Conservation (phyloP, 1,140 invertebrate species). For the Tribolium castaneum region DNA sequence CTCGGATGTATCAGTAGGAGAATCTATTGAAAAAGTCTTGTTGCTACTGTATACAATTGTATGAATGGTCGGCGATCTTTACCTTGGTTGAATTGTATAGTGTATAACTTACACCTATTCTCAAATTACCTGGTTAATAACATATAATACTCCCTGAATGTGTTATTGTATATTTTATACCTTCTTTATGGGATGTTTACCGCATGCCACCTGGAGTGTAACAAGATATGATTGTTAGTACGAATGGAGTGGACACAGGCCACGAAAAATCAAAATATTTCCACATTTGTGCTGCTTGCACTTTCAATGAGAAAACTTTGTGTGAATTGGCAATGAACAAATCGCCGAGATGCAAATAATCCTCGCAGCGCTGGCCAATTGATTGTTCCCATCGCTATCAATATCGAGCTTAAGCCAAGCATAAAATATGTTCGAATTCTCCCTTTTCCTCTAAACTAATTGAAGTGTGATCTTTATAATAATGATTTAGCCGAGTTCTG, state of each 20-base stretch:
- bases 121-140: constrained; percentile 59
- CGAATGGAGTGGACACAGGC: neutral
- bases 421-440: constrained; percentile 39
- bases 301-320: neutral
- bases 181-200: constrained; percentile 47
- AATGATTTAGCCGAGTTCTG: constrained; percentile 36
- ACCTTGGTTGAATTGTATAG: constrained; percentile 36
- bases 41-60: constrained; percentile 6
- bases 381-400: constrained; percentile 28
- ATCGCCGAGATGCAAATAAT: neutral
- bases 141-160: constrained; percentile 51
- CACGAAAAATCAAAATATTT: neutral
- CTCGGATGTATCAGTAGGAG: neutral
- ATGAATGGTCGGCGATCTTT: constrained; percentile 40
- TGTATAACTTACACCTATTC: constrained; percentile 58
- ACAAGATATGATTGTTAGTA: neutral
- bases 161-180: constrained; percentile 51
- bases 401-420: constrained; percentile 10
- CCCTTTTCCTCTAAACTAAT: constrained; percentile 46
- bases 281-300: neutral
- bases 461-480: constrained; percentile 48
- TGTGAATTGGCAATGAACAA: neutral
- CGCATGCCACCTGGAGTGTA: constrained; percentile 41
- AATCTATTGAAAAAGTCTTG: neutral
- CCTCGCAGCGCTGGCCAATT: neutral